Evolutionary conservation across 2,797 vertebrate genomes (phyloP).

Genomic region (Enteromius thamalakanensis): DNA sequence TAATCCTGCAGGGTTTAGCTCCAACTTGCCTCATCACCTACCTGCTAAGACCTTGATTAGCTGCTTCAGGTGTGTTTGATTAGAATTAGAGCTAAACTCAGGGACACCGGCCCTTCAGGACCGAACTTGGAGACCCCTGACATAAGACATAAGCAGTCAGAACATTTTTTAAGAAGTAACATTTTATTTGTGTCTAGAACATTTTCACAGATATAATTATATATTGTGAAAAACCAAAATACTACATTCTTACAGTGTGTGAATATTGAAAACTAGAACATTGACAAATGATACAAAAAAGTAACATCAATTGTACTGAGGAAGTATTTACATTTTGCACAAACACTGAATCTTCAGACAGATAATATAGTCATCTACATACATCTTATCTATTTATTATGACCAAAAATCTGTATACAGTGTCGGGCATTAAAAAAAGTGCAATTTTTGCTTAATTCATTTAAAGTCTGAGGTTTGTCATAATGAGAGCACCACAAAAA

Average conservation of each 20-base stretch:
- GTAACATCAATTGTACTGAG: constrained; percentile 17
- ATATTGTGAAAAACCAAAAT: not conserved
- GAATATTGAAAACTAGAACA: constrained; percentile 9
- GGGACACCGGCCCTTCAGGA: too few species aligned
- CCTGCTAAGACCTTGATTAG: too few species aligned
- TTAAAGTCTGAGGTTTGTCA: constrained; percentile 40
- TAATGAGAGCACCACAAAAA: constrained; percentile 40
- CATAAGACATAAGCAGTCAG: not conserved
- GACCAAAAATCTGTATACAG: constrained; percentile 47
- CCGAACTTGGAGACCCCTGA: not conserved
- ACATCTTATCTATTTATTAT: constrained; percentile 41
- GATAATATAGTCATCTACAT: constrained; percentile 37
- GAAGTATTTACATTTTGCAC: constrained; percentile 53
- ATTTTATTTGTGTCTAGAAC: constrained; percentile 39
- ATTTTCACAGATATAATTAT: not conserved
- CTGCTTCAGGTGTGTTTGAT: too few species aligned
- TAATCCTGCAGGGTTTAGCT: too few species aligned
- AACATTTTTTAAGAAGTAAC: not conserved
- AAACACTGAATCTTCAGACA: constrained; percentile 26
- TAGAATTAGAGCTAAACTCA: too few species aligned
- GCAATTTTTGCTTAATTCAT: constrained; percentile 55
- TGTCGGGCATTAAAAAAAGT: constrained; percentile 61
- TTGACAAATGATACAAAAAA: not conserved
- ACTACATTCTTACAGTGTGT: constrained; percentile 15
- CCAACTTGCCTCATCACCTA: too few species aligned